phyloP scores from a whole-genome alignment of 2,113 vertebrate species.

The Synodontis membranacea region DNA sequence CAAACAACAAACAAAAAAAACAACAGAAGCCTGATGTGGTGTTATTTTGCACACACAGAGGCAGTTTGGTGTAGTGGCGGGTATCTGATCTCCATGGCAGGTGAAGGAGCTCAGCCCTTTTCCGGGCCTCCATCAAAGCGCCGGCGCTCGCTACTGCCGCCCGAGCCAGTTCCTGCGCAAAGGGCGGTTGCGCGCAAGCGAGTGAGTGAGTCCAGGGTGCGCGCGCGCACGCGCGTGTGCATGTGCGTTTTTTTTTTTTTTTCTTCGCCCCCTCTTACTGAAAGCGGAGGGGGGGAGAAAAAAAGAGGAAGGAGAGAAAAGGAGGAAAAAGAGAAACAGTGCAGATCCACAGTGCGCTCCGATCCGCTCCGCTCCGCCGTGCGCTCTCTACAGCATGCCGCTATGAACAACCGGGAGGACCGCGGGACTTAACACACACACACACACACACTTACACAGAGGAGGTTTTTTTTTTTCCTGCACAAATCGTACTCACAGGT shows the following conservation, averaged over 20 bases:
- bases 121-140: conserved; percentile 30
- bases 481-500: conserved; percentile 7
- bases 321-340: neutral
- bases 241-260: neutral
- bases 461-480: neutral
- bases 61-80: neutral
- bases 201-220: neutral
- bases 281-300: neutral
- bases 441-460: neutral
- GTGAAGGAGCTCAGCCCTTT: conserved; percentile 32
- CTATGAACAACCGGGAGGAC: conserved; percentile 32
- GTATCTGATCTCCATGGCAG: conserved; percentile 44
- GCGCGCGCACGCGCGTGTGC: neutral
- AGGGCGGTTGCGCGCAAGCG: neutral
- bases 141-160: conserved; percentile 62
- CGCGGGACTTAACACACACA: neutral
- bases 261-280: neutral
- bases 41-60: neutral
- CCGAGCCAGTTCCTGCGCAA: conserved; percentile 41
- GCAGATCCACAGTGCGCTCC: conserved; percentile 18
- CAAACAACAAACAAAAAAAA: too few relatives aligned
- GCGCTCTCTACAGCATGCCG: conserved; percentile 23
- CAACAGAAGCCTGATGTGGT: neutral
- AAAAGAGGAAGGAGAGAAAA: neutral
- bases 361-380: conserved; percentile 1